Percentiles rank a stretch among this genome's conserved stretches.
phyloP scores from a whole-genome alignment of 2,797 vertebrate species.

The Amphiprion clarkii region DNA sequence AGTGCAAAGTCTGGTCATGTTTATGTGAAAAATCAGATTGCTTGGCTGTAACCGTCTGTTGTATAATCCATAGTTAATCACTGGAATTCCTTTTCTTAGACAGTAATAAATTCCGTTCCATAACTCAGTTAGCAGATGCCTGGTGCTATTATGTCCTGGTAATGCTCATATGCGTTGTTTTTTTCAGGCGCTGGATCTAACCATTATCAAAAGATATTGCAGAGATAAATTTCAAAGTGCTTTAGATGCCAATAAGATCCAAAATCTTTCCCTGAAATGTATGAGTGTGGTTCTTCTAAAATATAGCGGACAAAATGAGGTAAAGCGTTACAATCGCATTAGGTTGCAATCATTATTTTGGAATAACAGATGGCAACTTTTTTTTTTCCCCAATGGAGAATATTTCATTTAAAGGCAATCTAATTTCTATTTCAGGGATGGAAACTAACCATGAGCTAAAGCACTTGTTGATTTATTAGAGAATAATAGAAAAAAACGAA shows the following conservation, averaged over 20 bases:
- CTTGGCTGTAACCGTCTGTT: conserved; percentile 45
- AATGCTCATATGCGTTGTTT: conserved; percentile 32
- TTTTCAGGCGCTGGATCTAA: conserved; percentile 27
- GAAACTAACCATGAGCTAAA: not conserved
- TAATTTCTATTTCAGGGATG: not conserved
- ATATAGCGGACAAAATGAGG: conserved; percentile 33
- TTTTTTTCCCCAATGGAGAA: not conserved
- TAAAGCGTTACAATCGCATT: conserved; percentile 18
- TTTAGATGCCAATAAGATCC: conserved; percentile 23
- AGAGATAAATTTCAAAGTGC: conserved; percentile 28
- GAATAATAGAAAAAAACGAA: conserved; percentile 12
- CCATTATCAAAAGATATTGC: conserved; percentile 27
- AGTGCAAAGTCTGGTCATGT: conserved; percentile 38
- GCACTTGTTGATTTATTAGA: conserved; percentile 9
- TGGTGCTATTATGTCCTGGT: conserved; percentile 40
- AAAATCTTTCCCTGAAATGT: not conserved
- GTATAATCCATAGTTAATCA: conserved; percentile 50
- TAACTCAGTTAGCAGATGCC: conserved; percentile 44
- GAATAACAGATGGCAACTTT: conserved; percentile 12
- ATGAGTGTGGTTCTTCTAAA: conserved; percentile 35
- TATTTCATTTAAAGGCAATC: conserved; percentile 29
- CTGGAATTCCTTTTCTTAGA: conserved; percentile 40
- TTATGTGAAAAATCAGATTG: conserved; percentile 34
- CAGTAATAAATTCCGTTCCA: conserved; percentile 49
- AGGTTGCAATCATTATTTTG: conserved; percentile 22